phyloP scores from a whole-genome alignment of 2,888 invertebrate genomes.

The Caenorhabditis doughertyi region DNA sequence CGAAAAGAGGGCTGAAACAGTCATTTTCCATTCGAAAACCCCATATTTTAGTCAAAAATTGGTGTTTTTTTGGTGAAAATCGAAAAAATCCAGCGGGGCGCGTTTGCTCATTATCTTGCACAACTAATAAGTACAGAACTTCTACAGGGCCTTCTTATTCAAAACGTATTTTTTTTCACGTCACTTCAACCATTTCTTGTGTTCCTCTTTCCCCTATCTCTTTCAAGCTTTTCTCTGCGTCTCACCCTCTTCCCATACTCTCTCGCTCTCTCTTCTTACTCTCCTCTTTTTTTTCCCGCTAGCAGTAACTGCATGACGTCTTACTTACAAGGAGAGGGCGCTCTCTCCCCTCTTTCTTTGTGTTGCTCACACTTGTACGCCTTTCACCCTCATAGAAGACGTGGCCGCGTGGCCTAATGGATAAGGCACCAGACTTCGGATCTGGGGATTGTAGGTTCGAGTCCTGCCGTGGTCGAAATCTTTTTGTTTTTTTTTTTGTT shows the following conservation, averaged over 20 bases:
- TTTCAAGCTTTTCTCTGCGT: neutral
- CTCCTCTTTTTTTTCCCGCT: no score
- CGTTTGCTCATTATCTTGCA: no score
- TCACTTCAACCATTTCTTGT: no score
- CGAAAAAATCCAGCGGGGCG: no score
- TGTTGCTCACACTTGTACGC: conserved; percentile 3
- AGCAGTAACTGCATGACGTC: conserved; percentile 3
- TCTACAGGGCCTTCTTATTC: no score
- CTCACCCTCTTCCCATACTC: conserved; percentile 18
- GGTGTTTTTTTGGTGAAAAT: no score
- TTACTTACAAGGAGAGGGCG: neutral
- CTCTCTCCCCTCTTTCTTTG: neutral
- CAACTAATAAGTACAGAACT: no score
- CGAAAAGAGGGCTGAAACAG: no score
- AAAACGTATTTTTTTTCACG: no score
- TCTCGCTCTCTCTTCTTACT: conserved; percentile 1
- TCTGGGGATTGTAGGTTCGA: conserved; percentile 74
- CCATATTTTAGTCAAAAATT: no score
- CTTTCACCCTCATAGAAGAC: neutral
- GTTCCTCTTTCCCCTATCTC: neutral
- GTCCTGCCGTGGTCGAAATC: conserved; percentile 74
- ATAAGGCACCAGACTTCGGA: conserved; percentile 77
- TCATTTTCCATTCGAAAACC: no score
- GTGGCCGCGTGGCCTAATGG: conserved; percentile 77
- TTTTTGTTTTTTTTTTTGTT: conserved; percentile 18